Conservation (phyloP, 2,888 invertebrate species). For the Caradrina clavipalpis region DNA sequence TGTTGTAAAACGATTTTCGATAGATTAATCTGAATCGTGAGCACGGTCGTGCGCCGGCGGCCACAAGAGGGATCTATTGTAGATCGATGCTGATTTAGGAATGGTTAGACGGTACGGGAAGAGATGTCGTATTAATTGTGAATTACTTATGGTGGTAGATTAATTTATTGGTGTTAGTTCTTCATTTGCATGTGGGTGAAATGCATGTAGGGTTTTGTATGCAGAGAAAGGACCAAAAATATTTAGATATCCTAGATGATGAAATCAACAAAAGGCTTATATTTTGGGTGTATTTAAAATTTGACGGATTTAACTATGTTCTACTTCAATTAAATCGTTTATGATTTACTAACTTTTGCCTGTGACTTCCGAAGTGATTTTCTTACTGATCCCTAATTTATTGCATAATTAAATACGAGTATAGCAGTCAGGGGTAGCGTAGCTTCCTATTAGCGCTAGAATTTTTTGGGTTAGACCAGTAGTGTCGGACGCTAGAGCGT, state of each 20-base stretch:
- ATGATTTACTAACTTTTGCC: too few species aligned
- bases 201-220: neutral
- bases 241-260: neutral
- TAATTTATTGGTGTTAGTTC: conserved; percentile 35
- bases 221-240: neutral
- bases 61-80: conserved; percentile 88
- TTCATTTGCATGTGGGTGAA: neutral
- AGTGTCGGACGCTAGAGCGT: too few species aligned
- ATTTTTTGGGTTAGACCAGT: too few species aligned
- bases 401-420: too few species aligned
- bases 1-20: conserved; percentile 91
- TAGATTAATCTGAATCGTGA: conserved; percentile 91
- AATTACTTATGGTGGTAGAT: conserved; percentile 50
- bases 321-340: too few species aligned
- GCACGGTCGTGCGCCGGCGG: conserved; percentile 89
- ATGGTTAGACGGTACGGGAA: conserved; percentile 75
- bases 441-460: too few species aligned
- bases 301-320: too few species aligned
- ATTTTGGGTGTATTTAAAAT: too few species aligned
- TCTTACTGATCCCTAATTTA: too few species aligned
- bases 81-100: conserved; percentile 82
- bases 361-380: too few species aligned
- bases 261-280: too few species aligned
- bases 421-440: too few species aligned
- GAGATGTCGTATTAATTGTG: conserved; percentile 63